Conservation (phyloP, 2,113 vertebrate species). For the Eidolon helvum region DNA sequence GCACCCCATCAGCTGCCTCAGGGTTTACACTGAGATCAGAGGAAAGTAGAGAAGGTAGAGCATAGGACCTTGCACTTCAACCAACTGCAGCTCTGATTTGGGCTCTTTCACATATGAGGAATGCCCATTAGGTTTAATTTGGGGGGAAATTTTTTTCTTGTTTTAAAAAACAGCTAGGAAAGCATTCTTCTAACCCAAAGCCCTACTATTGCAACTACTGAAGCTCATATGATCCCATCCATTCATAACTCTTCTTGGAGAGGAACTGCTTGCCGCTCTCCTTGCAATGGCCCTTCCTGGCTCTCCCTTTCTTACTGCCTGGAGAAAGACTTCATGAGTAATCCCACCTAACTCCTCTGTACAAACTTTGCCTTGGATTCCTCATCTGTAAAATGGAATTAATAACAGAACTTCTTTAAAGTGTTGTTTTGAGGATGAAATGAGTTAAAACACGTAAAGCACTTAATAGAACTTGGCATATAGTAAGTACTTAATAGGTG, state of each 20-base stretch:
- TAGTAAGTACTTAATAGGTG: background rate
- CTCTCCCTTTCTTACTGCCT: background rate
- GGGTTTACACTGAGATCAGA: background rate
- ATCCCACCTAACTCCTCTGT: background rate
- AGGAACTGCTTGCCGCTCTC: background rate
- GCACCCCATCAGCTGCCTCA: fast-evolving
- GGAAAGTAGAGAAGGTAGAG: background rate
- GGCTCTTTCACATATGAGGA: background rate
- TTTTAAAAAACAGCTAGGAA: background rate
- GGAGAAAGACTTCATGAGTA: background rate
- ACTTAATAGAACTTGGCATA: background rate
- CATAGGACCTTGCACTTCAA: background rate
- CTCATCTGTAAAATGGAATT: background rate
- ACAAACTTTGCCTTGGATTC: background rate
- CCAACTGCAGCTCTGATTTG: background rate
- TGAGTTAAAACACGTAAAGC: background rate
- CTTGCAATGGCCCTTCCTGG: background rate
- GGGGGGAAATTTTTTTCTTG: background rate
- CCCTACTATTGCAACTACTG: background rate
- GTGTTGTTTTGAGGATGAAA: background rate
- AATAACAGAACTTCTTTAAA: background rate
- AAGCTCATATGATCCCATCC: background rate
- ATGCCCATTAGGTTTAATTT: background rate
- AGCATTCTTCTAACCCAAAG: background rate
- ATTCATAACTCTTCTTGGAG: background rate